Conservation (phyloP, 2,888 invertebrate genomes). For the Parnassius orleans region DNA sequence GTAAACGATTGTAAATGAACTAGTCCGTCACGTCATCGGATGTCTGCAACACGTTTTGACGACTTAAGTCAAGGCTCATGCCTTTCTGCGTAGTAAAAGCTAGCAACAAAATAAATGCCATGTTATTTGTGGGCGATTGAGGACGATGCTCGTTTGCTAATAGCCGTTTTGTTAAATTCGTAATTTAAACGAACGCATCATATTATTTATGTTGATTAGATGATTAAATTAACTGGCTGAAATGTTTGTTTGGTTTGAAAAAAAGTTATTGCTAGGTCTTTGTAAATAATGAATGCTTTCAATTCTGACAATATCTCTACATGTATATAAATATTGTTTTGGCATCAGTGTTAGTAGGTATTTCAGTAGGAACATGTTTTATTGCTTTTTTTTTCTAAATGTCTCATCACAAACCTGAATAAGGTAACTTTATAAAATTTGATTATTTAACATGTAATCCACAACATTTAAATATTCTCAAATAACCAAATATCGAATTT, state of each 20-base stretch:
- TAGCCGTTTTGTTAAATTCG: neutral
- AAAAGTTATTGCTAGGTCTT: neutral
- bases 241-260: no score
- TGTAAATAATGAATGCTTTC: no score
- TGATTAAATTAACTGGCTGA: no score
- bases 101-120: neutral
- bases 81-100: neutral
- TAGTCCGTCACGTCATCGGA: neutral
- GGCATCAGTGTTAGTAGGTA: no score
- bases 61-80: no score
- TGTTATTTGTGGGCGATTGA: constrained; percentile 6
- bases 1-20: constrained; percentile 14
- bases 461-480: no score
- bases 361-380: no score
- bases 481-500: no score
- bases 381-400: no score
- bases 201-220: neutral
- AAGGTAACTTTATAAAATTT: no score
- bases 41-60: no score
- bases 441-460: neutral
- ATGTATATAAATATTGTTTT: neutral
- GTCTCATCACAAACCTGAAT: no score
- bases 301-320: neutral
- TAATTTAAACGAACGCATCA: constrained; percentile 2
- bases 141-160: neutral